Evolutionary conservation across 2,797 vertebrate genomes (phyloP), one percentile per base, ranked within the genome.

Genomic region (Harpagifer antarcticus): DNA sequence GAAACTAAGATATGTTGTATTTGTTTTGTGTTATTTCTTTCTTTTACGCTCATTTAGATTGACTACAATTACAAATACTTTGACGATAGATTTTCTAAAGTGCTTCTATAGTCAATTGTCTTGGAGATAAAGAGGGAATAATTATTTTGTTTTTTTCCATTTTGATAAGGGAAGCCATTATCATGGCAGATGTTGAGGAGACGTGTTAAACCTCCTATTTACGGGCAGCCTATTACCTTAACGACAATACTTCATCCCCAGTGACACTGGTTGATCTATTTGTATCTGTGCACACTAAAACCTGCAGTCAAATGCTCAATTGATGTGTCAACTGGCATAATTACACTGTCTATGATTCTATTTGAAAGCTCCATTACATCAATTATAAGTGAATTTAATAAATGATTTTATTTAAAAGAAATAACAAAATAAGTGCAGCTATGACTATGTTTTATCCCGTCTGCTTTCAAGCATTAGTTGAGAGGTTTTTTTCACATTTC

Each of bases 161-260:
- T 86, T 76, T 78, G 61, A 81, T 78, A 75, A 90, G 78, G 59
- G 68, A 81, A 69, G 57, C 59, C 50, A 84, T 88, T 81, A 86
- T 77, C 72, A 66, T 17, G 55, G 57, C 87, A 92, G 81, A 88
- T 89, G 85, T 88, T 86, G 54, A 72, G 62, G 54, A 74, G 56
- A 66, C 48, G 64, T 68, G 66, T 78, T 82, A 69, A 78, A 83
- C 61, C 66, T 62, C 74, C 75, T 69, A 66, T 82, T 87, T 70
- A 71, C 48, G 50, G 13, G 19, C 42, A 40, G 44, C 31, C 77
- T 85, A 76, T 73, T 81, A 68, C 40, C 78, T 81, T 78, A 77
- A 84, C 79, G 76, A 76, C 50, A 17, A 62, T 64, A 56, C 15
- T 50, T 82, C 52, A 56, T 76, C 43, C 50, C 69, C 2, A 1